phyloP scores from a whole-genome alignment of 2,113 vertebrate genomes.

The Cyprinodon variegatus region DNA sequence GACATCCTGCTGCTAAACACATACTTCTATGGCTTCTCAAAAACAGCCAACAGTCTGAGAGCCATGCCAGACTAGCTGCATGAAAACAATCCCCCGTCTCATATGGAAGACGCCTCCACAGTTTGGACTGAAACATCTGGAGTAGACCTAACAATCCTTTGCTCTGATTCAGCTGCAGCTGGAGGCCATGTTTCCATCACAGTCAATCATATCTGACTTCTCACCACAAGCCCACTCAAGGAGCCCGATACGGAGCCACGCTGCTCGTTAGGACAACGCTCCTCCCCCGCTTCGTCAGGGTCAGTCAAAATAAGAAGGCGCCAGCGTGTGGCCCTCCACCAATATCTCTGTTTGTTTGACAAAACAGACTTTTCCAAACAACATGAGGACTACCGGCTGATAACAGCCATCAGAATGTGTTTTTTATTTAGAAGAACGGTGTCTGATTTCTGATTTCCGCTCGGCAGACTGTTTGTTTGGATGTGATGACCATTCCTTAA shows the following conservation, averaged over 20 bases:
- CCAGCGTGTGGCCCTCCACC: conserved; percentile 36
- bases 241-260: conserved; percentile 46
- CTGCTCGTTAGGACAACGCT: conserved; percentile 59
- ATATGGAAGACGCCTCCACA: conserved; percentile 44
- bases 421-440: neutral
- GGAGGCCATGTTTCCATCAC: conserved; percentile 51
- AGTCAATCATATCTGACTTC: conserved; percentile 55
- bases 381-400: conserved; percentile 9
- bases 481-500: no score
- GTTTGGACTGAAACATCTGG: conserved; percentile 59
- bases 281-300: conserved; percentile 50
- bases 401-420: neutral
- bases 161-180: conserved; percentile 60
- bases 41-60: conserved; percentile 50
- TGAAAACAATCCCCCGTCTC: conserved; percentile 60
- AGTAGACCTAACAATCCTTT: conserved; percentile 39
- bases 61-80: conserved; percentile 41
- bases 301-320: conserved; percentile 66
- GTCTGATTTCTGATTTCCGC: neutral
- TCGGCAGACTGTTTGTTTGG: no score
- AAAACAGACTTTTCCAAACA: conserved; percentile 6
- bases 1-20: conserved; percentile 33
- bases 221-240: conserved; percentile 58
- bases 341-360: conserved; percentile 34
- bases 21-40: conserved; percentile 36